These are phyloP conservation scores for Catharus minimus DNA, from an alignment of 2,113 vertebrate genomes.

Conservation along the genomic window DNA sequence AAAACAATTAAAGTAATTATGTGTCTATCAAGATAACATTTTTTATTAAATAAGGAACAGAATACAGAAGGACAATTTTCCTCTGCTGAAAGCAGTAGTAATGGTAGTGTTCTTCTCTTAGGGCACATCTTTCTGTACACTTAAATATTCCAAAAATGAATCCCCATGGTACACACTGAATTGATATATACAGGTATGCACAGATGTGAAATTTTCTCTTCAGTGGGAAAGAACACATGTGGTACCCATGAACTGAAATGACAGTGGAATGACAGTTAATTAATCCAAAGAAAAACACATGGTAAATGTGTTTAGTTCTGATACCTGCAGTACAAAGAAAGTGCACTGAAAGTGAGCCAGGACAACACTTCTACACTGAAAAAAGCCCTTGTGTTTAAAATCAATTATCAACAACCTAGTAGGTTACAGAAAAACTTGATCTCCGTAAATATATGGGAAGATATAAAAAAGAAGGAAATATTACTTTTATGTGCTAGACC, in stretches of 20 bases:
- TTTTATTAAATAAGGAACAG: conserved; percentile 1
- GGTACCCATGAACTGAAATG: neutral
- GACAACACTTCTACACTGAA: neutral
- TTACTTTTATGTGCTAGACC: neutral
- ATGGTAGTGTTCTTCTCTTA: neutral
- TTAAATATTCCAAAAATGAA: neutral
- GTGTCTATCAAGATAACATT: conserved; percentile 1
- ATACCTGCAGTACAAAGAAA: neutral
- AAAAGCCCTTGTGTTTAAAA: neutral
- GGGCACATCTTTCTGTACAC: neutral
- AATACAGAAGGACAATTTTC: neutral
- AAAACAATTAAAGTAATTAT: conserved; percentile 28
- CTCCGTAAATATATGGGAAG: neutral
- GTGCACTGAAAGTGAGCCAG: neutral
- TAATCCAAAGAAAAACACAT: neutral
- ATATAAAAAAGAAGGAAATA: neutral
- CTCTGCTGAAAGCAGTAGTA: neutral
- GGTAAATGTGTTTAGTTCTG: neutral
- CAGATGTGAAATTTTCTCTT: neutral
- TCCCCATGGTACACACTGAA: neutral
- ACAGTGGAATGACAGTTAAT: neutral
- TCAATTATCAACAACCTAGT: neutral
- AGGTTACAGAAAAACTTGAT: neutral
- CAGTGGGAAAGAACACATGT: neutral
- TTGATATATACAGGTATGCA: neutral